A percentile compares a stretch with the other conserved stretches of the same genome.
phyloP scores from a whole-genome alignment of 2,113 vertebrate genomes.

The Vombatus ursinus region DNA sequence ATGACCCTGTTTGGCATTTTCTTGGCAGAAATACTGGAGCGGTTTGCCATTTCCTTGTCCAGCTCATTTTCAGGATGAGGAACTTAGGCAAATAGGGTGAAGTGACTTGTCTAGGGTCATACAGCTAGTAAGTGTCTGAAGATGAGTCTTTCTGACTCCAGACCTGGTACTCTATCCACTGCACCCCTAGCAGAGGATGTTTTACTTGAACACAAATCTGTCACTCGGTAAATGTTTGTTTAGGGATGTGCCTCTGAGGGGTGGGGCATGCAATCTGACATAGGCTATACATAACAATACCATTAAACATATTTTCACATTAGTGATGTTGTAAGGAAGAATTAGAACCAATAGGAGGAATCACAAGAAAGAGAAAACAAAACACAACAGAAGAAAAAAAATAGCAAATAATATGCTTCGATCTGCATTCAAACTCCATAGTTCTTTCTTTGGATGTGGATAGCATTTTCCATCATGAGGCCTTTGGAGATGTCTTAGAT shows the following conservation, averaged over 20 bases:
- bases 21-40: neutral
- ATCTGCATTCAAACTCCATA: too few relatives aligned
- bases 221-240: neutral
- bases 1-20: neutral
- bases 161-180: neutral
- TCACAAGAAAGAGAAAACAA: too few relatives aligned
- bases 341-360: too few relatives aligned
- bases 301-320: too few relatives aligned
- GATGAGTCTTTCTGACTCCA: neutral
- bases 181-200: neutral
- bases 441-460: too few relatives aligned
- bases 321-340: too few relatives aligned
- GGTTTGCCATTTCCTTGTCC: neutral
- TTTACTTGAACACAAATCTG: neutral
- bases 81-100: neutral
- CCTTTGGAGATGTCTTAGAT: too few relatives aligned
- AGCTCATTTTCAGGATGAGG: neutral
- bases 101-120: neutral
- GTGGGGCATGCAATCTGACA: neutral
- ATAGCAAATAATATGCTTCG: too few relatives aligned
- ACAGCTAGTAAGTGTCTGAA: neutral
- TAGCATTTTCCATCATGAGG: too few relatives aligned
- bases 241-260: neutral
- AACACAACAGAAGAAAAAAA: too few relatives aligned
- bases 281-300: too few relatives aligned